Percentiles rank a stretch among this genome's conserved stretches.
Conservation (phyloP, 2,797 vertebrate genomes). For the Syncerus caffer region DNA sequence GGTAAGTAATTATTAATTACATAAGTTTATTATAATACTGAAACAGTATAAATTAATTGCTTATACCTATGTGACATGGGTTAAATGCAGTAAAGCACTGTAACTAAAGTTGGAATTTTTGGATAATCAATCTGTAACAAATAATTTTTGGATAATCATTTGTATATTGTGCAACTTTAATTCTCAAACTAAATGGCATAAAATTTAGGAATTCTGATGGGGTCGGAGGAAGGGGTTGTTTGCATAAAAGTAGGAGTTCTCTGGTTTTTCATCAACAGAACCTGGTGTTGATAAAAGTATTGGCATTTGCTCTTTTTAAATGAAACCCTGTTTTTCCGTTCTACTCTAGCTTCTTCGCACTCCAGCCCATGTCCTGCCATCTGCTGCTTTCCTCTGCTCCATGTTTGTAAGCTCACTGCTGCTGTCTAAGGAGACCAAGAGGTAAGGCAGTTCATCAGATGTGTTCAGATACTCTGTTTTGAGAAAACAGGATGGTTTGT, state of each 20-base stretch:
- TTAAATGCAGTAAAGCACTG: background rate
- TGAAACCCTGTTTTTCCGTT: background rate
- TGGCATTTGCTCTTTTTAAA: background rate
- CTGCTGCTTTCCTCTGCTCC: constrained; percentile 91
- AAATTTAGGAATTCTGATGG: background rate
- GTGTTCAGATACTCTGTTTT: background rate
- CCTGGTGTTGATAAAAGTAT: background rate
- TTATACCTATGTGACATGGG: background rate
- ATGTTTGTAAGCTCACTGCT: constrained; percentile 93
- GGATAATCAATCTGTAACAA: background rate
- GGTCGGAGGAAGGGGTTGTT: background rate
- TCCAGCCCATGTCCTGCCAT: constrained; percentile 93
- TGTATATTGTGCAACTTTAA: background rate
- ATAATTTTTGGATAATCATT: background rate
- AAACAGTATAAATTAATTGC: background rate
- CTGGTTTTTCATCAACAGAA: background rate
- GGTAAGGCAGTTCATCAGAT: constrained; percentile 74
- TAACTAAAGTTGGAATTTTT: background rate
- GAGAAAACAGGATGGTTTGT: background rate
- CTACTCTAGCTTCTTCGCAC: constrained; percentile 90
- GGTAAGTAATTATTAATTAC: constrained; percentile 79
- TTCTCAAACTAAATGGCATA: background rate
- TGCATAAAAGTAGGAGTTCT: background rate
- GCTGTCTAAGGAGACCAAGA: constrained; percentile 82
- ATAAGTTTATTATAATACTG: background rate